Base-by-base conservation (phyloP, 1,140 invertebrate genomes). In the Limonius californicus region DNA sequence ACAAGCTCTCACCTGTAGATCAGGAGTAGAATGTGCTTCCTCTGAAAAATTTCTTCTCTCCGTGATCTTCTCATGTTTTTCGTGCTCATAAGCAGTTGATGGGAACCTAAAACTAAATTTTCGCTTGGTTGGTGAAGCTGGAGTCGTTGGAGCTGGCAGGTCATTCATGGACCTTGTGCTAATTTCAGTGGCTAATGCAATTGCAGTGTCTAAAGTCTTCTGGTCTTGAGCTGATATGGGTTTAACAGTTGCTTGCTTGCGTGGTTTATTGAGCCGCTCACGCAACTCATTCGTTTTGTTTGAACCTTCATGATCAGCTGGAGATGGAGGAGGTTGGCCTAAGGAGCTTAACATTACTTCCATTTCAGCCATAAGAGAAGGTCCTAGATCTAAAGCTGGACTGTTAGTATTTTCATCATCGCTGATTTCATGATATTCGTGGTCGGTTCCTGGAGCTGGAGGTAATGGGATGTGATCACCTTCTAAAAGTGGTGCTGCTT, bases 341-440 rank as follows among this genome's bases (percentile, higher is more conserved):
- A 76, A 71, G 54, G 68, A 72, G 68, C 88, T 87, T 70, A 98
- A 92, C 79, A 97, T 92, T 59, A 94, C 90, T 73, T 97, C 94
- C 85, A 98, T 95, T 79, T 98, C 95, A 72, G 96, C 95, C 71
- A 97, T 81, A 30, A 98, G 79, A 64, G 94, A 97, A 7, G 94
- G 91, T 11, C 94, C 94, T 72, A 97, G 89, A 78, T 98, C 95
- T 63, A 92, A 88, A 50, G 88, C 85, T 2, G 81, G 74, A 62
- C 74, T 76, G 59, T 72, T 60, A 15, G 70, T 68, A 1, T 70
- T 67, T 59, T 74, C 87, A 68, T 94, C 91, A 73, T 95, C 92
- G 23, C 90, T 92, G 45, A 96, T 96, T 77, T 95, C 92, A 74
- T 95, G 92, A 75, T 96, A 96, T 69, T 95, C 92, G 69, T 94